Percentiles rank a stretch among this genome's conserved stretches.
Evolutionary conservation across 2,113 vertebrate species (phyloP).

Genomic region (Toxotes chatareus): DNA sequence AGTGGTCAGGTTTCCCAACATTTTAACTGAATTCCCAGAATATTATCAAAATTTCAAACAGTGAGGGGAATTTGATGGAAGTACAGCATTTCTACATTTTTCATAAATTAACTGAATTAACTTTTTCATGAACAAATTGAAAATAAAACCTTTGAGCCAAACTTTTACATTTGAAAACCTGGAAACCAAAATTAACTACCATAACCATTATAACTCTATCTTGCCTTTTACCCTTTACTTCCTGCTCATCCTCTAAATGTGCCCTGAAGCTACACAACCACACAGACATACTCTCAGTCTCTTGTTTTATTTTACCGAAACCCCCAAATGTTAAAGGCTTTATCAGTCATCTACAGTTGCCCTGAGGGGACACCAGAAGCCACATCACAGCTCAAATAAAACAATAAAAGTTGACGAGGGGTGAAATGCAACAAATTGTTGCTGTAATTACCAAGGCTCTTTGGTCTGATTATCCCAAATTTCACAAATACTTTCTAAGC

Average conservation of each 20-base stretch:
- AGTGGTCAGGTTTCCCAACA: no score
- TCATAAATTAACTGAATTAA: no score
- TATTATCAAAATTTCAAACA: no score
- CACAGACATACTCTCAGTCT: neutral
- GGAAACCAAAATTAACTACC: no score
- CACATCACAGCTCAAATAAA: conserved; percentile 22
- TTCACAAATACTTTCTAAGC: neutral
- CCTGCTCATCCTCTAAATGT: neutral
- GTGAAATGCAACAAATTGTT: conserved; percentile 3
- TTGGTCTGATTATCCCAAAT: neutral
- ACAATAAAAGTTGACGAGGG: conserved; percentile 30
- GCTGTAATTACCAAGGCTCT: neutral
- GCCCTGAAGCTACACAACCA: conserved; percentile 8
- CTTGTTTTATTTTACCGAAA: neutral
- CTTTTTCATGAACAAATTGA: no score
- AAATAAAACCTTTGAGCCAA: no score
- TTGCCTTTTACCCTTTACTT: neutral
- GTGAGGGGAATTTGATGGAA: no score
- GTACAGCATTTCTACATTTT: no score
- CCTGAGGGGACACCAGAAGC: neutral
- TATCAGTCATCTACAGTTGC: conserved; percentile 1
- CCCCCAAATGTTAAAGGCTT: neutral
- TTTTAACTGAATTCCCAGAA: no score
- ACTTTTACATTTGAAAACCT: no score
- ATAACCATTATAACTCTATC: no score